Evolutionary conservation across 2,113 vertebrate species (phyloP), one percentile per base, ranked within the genome.

Genomic region (Agapornis roseicollis): DNA sequence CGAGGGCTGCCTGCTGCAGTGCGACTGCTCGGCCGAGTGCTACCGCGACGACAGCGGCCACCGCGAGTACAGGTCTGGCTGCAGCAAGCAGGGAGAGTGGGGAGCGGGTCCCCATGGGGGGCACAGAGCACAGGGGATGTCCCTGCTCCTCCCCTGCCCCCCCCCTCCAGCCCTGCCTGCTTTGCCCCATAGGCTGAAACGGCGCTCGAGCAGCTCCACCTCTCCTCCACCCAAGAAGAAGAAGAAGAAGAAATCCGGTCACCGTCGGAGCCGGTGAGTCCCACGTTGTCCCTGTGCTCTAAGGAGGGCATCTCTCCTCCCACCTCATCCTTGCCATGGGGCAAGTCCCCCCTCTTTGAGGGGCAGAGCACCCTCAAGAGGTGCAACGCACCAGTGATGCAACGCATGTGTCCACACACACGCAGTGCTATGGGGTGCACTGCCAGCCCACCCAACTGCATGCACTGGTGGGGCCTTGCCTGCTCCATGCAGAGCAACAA

Each of bases 171-270:
- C 55, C n/a, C 33, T 27, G 10, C 1, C 39, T 2, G 5, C 27
- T 52, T 7, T 70, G 33, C 29, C 29, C 55, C 5, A 2, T 88
- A 97, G 93, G 61, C 69, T 95, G 92, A 98, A 98, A 88, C 96
- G 97, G 80, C 99, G 98, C 97, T 99, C 98, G 6, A 99, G 99
- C 98, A 99, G 99, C 97, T 99, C 99, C 61, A 97, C 97, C 49
- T 99, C 99, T 44, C 99, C 99, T 61, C 99, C 98, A 12, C 99
- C 99, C 81, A 99, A 99, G 98, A 99, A 99, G 97, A 99, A 99
- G 93, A 99, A 99, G 98, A 99, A 99, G 97, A 99, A 99, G 98
- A 99, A 99, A 98, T 99, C 99, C 1, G 97, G 98, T 41, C 99
- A 98, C 91, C 98, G 98, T 88, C 98, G 98, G 93, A 99, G 98